These are phyloP conservation scores for Scelioninae gen. 2 DNA, from an alignment of 2,888 invertebrate genomes.

Conservation along the genomic window DNA sequence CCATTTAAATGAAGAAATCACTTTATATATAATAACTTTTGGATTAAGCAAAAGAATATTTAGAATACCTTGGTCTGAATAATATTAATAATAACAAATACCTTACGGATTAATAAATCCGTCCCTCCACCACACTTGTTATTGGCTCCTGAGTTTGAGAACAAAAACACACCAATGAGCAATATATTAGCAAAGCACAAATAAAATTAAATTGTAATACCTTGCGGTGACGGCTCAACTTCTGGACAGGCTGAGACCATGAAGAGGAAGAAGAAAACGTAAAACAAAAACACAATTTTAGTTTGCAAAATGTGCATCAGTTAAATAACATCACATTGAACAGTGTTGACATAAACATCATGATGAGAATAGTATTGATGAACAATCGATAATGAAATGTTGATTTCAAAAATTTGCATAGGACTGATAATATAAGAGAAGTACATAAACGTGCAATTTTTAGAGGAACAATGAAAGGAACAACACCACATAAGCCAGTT, in stretches of 20 bases:
- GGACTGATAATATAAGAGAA: slow-evolving; percentile 4
- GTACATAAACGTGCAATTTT: slow-evolving; percentile 5
- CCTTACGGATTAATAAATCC: slow-evolving; percentile 34
- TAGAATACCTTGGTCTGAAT: too few relatives aligned
- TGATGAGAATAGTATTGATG: neutral
- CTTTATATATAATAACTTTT: too few relatives aligned
- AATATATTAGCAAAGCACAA: slow-evolving; percentile 46
- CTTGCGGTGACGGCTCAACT: slow-evolving; percentile 70
- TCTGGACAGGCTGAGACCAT: slow-evolving; percentile 70
- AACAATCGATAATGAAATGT: neutral
- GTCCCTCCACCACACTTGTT: slow-evolving; percentile 44
- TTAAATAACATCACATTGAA: slow-evolving; percentile 52
- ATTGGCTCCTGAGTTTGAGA: slow-evolving; percentile 33
- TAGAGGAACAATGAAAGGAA: slow-evolving; percentile 37
- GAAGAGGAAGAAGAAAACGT: slow-evolving; percentile 66
- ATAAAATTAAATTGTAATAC: slow-evolving; percentile 69
- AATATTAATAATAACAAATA: too few relatives aligned
- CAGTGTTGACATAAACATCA: slow-evolving; percentile 4
- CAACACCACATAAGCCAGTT: slow-evolving; percentile 2
- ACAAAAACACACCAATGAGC: slow-evolving; percentile 29
- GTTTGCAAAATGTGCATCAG: slow-evolving; percentile 67
- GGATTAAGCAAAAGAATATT: too few relatives aligned
- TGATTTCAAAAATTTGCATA: neutral
- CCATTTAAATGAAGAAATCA: too few relatives aligned
- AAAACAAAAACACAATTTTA: slow-evolving; percentile 74